Percentiles rank a stretch among this genome's conserved stretches.
These are phyloP conservation scores for Nasalis larvatus DNA, from an alignment of 2,113 vertebrate species.

Conservation along the genomic window DNA sequence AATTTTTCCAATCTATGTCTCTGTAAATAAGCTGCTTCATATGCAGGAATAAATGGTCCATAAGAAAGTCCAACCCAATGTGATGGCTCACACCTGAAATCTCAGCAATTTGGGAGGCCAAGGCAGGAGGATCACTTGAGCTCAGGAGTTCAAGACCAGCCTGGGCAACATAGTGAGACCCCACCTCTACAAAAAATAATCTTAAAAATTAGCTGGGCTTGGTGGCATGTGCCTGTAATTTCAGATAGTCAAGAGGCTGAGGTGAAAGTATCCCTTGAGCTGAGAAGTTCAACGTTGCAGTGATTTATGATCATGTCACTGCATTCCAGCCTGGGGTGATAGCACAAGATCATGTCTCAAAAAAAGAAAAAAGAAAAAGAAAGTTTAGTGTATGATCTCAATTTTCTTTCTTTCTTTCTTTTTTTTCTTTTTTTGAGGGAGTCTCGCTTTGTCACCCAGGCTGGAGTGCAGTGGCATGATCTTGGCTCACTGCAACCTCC, in stretches of 20 bases:
- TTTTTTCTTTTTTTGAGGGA: too few relatives aligned
- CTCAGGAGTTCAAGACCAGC: not conserved
- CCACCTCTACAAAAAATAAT: not conserved
- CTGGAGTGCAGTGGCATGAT: too few relatives aligned
- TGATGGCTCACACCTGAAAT: not conserved
- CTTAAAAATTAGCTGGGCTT: not conserved
- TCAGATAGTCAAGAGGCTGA: not conserved
- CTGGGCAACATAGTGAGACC: not conserved
- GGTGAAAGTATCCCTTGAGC: not conserved
- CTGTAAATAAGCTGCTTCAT: not conserved
- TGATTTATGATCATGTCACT: not conserved
- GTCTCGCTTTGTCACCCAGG: too few relatives aligned
- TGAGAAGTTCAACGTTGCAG: not conserved
- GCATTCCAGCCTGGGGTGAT: not conserved
- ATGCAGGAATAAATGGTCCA: not conserved
- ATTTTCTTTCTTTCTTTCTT: not conserved
- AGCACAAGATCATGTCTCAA: not conserved
- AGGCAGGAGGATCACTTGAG: not conserved
- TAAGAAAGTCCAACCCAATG: not conserved
- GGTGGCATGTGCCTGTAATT: not conserved
- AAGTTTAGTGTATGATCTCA: not conserved
- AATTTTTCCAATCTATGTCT: not conserved
- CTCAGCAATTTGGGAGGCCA: not conserved
- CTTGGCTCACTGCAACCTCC: too few relatives aligned
- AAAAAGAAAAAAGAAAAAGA: not conserved